Evolutionary conservation across 2,797 vertebrate genomes (phyloP).

Genomic region (Falco novaeseelandiae): DNA sequence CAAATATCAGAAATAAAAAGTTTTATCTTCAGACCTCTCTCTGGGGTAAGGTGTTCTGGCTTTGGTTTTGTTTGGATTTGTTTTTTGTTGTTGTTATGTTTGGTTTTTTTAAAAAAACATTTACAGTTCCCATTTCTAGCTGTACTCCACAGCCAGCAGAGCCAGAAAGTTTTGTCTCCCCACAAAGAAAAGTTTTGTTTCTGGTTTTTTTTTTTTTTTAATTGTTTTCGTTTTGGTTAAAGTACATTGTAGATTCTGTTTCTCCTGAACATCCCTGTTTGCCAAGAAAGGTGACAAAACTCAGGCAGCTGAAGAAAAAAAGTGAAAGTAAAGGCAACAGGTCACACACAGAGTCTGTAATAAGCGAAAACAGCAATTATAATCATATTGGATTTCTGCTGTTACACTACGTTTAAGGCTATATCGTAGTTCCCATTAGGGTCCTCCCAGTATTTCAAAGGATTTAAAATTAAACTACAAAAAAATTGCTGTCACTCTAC

Average conservation of each 20-base stretch:
- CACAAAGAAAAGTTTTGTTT: too few species aligned
- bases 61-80: neutral
- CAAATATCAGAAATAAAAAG: neutral
- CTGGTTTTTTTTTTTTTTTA: accelerated
- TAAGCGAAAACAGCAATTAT: neutral
- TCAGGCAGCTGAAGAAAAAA: neutral
- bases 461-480: neutral
- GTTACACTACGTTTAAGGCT: neutral
- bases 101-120: neutral
- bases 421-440: neutral
- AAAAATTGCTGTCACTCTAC: neutral
- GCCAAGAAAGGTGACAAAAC: neutral
- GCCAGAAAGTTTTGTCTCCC: neutral
- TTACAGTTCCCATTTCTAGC: neutral
- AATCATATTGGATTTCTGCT: neutral
- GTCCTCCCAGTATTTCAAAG: neutral
- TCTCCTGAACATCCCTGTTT: neutral
- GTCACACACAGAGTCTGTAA: neutral
- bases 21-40: neutral
- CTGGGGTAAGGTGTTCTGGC: too few species aligned
- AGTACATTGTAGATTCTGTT: neutral
- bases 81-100: neutral
- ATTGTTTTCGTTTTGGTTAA: neutral
- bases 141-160: neutral
- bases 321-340: neutral